Evolutionary conservation across 2,888 invertebrate genomes (phyloP), one percentile per base, ranked within the genome.

Genomic region (Callyntrura sp.): DNA sequence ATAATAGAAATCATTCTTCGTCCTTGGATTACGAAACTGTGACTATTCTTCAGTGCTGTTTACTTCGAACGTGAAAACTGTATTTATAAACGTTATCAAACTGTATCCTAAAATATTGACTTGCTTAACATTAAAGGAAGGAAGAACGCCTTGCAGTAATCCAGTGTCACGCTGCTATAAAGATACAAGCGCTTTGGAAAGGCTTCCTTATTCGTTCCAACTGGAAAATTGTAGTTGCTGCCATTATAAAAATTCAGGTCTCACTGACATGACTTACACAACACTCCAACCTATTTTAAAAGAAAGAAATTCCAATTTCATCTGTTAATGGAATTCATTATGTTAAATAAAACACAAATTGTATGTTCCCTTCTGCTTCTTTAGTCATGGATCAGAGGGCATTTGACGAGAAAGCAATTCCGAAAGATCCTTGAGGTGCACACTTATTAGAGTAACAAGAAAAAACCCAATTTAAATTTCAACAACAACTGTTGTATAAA

Each of bases 181-280:
- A 51, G 82, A 92, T 92, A 11, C 91, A 92, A 88, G 89, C 91
- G 2, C 23, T 23, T 20, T 92, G 91, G 91, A 88, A 90, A 57
- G 91, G 91, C n/a, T 92, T 87, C 55, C 73, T 91, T 5, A 87
- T 88, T 12, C 83, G 91, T n/a, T 48, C 68, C 28, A 91, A 92
- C 28, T 73, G 88, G 88, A 86, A 87, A 81, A 87, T 91, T 43
- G 25, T 92, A 25, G 28, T 57, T 5, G 86, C 57, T 14, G 65
- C 85, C 60, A 79, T 78, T n/a, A 70, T 55, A 9, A 91, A 83
- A 83, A 91, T 92, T 43, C 91, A 92, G 91, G 92, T 91, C 28
- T 0, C 35, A 35, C 6, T 6, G 6, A 35, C 35, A 35, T 35
- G 35, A 35, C 35, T 6, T 6, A n/a, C 35, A 35, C 6, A 35